Percentiles rank a stretch among this genome's conserved stretches.
Conservation (phyloP, 2,888 invertebrate species). For the Napeogenes sylphis region DNA sequence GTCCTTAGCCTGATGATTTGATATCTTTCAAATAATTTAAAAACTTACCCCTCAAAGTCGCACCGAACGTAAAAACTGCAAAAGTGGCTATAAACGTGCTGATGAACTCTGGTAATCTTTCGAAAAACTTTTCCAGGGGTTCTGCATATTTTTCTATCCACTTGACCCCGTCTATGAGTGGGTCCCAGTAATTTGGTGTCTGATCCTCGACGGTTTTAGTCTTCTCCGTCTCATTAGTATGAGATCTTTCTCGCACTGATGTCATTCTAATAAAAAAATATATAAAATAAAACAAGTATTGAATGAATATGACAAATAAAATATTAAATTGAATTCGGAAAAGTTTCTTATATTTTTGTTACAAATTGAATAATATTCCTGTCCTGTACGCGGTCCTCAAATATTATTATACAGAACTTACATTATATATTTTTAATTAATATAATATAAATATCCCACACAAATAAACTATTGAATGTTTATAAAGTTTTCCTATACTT, state of each 20-base stretch:
- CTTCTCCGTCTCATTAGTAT: slow-evolving; percentile 17
- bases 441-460: too few species aligned
- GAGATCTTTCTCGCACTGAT: slow-evolving; percentile 35
- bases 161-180: slow-evolving; percentile 75
- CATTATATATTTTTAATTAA: too few species aligned
- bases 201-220: slow-evolving; percentile 22
- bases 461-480: too few species aligned
- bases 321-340: too few species aligned
- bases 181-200: slow-evolving; percentile 65
- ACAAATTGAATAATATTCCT: too few species aligned
- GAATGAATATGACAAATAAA: too few species aligned
- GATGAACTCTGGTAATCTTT: slow-evolving; percentile 73
- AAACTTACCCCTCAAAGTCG: slow-evolving; percentile 78
- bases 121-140: slow-evolving; percentile 74
- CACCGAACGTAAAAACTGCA: slow-evolving; percentile 79
- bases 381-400: too few species aligned
- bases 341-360: too few species aligned
- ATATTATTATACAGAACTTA: too few species aligned
- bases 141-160: slow-evolving; percentile 80
- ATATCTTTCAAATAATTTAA: not conserved
- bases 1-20: too few species aligned
- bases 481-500: too few species aligned
- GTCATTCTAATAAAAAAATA: slow-evolving; percentile 27
- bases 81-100: slow-evolving; percentile 76
- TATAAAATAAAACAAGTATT: too few species aligned